Evolutionary conservation across 1,140 invertebrate genomes (phyloP), one percentile per base, ranked within the genome.

Genomic region (Camponotus vicinus): DNA sequence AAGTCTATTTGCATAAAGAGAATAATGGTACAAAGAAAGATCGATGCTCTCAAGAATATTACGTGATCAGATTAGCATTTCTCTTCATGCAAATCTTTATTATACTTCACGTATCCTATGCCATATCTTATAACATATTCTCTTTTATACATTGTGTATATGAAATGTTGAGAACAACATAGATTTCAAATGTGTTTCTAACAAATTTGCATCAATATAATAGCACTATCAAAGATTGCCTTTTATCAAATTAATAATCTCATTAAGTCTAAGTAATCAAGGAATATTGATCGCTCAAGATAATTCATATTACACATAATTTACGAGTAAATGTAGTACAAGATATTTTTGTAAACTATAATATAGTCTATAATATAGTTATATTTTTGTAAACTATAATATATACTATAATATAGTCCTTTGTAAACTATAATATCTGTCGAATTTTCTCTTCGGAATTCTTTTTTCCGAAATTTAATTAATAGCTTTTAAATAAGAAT

Each of bases 211-310:
- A 8, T 32, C 52, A 37, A 66, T 37, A 57, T 49, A 64, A 63
- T 6, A 42, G 1, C n/a, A 34, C 1, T 34, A 13, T 27, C 27
- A 67, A 55, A 27, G 15, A 52, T 2, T 66, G 13, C 8, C 34
- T 66, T 77, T 34, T 66, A 52, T 67, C 8, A 79, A 79, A 52
- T 67, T 79, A 52, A 13, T 52, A 64, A 15, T 13, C 37, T 13
- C 21, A 79, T 52, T 37, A 67, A 79, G n/a, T 32, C 49, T 79
- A 67, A 67, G 6, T 79, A 21, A 8, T 42, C 21, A 32, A 67
- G 52, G n/a, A 37, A 79, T 79, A 79, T 79, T 59, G 76, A 79
- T 79, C 63, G 13, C 13, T 67, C 32, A 18, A 21, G 27, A 78
- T 52, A 52, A 52, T 52, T 52, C 49, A 52, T 52, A 52, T 52